These are phyloP conservation scores for Hyles lineata DNA, from an alignment of 2,888 invertebrate genomes.

Conservation along the genomic window DNA sequence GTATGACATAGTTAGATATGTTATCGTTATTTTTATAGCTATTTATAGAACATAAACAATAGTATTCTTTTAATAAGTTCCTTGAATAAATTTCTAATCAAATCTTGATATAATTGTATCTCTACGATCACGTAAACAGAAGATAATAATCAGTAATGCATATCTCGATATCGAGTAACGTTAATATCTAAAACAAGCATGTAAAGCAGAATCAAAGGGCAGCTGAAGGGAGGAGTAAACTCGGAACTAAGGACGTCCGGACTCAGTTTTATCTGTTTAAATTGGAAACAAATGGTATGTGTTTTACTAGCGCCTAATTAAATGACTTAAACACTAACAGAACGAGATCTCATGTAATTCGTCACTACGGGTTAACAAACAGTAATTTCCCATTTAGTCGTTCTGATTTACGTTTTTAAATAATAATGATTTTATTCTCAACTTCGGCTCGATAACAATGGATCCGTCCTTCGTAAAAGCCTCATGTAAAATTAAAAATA, in stretches of 20 bases:
- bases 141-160: neutral
- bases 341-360: neutral
- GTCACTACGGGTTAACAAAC: neutral
- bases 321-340: slow-evolving; percentile 1
- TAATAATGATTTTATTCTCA: slow-evolving; percentile 19
- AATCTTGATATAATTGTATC: neutral
- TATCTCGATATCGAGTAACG: neutral
- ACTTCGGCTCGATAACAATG: slow-evolving; percentile 7
- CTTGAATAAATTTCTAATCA: neutral
- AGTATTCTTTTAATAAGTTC: neutral
- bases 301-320: neutral
- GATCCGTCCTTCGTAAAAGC: slow-evolving; percentile 25
- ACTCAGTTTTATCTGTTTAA: slow-evolving; percentile 6
- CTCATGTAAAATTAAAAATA: slow-evolving; percentile 45
- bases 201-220: neutral
- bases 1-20: too few relatives aligned
- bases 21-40: neutral
- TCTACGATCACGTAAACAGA: neutral
- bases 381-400: neutral
- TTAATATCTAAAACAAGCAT: neutral
- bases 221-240: slow-evolving; percentile 2
- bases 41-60: neutral
- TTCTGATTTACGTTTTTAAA: slow-evolving; percentile 13
- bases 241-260: slow-evolving; percentile 10
- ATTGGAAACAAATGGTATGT: neutral